phyloP scores from a whole-genome alignment of 2,888 invertebrate genomes.

The Chaetogeoica ovagalla region DNA sequence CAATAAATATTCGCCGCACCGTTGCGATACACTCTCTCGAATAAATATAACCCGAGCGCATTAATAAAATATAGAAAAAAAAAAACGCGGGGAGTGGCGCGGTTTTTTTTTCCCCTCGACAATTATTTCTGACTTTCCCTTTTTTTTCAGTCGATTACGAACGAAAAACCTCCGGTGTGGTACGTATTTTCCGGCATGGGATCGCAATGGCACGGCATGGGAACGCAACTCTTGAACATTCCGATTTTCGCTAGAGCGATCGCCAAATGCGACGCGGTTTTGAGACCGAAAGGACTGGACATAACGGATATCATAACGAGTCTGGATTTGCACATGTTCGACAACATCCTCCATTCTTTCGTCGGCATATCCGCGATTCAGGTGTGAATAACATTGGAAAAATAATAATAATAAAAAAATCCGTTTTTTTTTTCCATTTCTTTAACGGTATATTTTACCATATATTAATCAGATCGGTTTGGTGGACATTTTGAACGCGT shows the following conservation, averaged over 20 bases:
- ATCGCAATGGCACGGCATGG: constrained; percentile 74
- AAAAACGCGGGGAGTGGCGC: no score
- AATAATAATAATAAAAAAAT: no score
- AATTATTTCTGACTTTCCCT: no score
- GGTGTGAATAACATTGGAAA: constrained; percentile 58
- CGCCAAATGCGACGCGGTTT: constrained; percentile 63
- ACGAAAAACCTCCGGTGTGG: constrained; percentile 74
- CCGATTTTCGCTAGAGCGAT: constrained; percentile 71
- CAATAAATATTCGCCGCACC: no score
- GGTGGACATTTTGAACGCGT: constrained; percentile 66
- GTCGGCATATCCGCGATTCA: constrained; percentile 73
- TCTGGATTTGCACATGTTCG: constrained; percentile 66
- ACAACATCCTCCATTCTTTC: constrained; percentile 72
- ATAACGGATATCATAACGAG: constrained; percentile 67
- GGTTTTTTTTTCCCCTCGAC: no score
- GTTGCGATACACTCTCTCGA: no score
- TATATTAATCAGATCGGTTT: constrained; percentile 62
- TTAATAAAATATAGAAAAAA: no score
- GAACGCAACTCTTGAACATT: constrained; percentile 67
- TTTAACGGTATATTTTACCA: no score
- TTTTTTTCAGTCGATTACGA: constrained; percentile 65
- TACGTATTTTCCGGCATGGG: constrained; percentile 82
- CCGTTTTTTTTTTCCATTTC: no score
- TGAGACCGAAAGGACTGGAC: constrained; percentile 67
- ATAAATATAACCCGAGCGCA: no score